These are phyloP conservation scores for Aleiodes sp. DNA, from an alignment of 1,140 invertebrate genomes.

Conservation along the genomic window DNA sequence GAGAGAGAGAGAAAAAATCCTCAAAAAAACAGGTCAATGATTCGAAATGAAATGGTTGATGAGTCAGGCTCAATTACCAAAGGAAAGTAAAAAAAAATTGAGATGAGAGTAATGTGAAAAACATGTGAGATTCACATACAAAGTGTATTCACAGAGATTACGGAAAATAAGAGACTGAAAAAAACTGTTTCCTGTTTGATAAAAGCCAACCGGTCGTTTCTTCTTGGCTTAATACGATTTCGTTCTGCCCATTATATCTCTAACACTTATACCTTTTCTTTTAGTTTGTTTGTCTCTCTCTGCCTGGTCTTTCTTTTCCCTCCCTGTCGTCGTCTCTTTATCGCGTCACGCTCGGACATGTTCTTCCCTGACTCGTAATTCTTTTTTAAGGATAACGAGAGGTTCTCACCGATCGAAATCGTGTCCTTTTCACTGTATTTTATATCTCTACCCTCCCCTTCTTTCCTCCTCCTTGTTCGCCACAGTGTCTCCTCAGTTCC, in stretches of 20 bases:
- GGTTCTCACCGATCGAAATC: slow-evolving; percentile 47
- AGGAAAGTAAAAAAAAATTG: too few species aligned
- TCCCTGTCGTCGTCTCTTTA: slow-evolving; percentile 47
- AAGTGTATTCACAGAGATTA: slow-evolving; percentile 29
- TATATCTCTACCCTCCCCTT: slow-evolving; percentile 19
- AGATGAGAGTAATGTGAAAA: too few species aligned
- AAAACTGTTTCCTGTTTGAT: slow-evolving; percentile 51
- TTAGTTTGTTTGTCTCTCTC: background rate
- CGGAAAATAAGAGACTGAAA: slow-evolving; percentile 24
- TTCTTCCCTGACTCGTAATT: slow-evolving; percentile 37
- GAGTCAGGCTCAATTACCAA: slow-evolving; percentile 24
- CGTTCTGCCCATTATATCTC: slow-evolving; percentile 56
- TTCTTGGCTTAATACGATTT: slow-evolving; percentile 56
- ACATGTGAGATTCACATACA: too few species aligned
- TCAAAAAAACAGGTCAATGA: too few species aligned
- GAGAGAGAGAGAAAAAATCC: too few species aligned
- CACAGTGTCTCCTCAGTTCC: background rate
- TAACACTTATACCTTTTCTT: slow-evolving; percentile 8
- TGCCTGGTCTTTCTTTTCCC: slow-evolving; percentile 28
- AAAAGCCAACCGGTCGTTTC: slow-evolving; percentile 51
- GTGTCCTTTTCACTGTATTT: slow-evolving; percentile 47
- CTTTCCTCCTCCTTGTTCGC: slow-evolving; percentile 9
- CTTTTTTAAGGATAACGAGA: slow-evolving; percentile 41
- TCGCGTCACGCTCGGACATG: slow-evolving; percentile 48
- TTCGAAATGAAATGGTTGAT: slow-evolving; percentile 21